phyloP scores from a whole-genome alignment of 1,140 invertebrate genomes.

The Maconellicoccus hirsutus region DNA sequence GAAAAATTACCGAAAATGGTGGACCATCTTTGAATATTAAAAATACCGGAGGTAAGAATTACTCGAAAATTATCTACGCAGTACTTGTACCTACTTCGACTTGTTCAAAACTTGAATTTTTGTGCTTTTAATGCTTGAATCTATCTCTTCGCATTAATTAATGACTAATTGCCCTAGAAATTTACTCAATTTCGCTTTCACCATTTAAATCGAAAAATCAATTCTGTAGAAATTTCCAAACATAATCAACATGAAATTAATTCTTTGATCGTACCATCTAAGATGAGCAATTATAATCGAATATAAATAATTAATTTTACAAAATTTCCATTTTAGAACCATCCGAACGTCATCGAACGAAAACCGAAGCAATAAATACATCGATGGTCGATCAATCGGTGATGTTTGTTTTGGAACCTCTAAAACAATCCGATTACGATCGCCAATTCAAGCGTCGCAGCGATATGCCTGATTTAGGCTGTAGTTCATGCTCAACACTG shows the following conservation, averaged over 20 bases:
- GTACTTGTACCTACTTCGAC: neutral
- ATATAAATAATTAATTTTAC: too few relatives aligned
- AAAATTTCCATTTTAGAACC: slow-evolving; percentile 1
- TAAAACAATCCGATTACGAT: neutral
- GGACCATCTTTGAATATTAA: slow-evolving; percentile 28
- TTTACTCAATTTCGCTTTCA: too few relatives aligned
- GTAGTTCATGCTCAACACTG: neutral
- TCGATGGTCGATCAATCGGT: slow-evolving; percentile 12
- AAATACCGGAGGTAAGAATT: slow-evolving; percentile 26
- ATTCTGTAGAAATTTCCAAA: too few relatives aligned
- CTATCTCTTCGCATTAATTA: neutral
- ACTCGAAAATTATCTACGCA: neutral
- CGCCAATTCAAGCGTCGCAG: neutral
- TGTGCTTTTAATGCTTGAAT: neutral
- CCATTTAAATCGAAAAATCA: too few relatives aligned
- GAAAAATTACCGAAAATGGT: slow-evolving; percentile 28
- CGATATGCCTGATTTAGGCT: neutral
- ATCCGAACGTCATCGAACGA: neutral
- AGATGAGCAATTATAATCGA: too few relatives aligned
- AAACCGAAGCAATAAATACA: neutral
- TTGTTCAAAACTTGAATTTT: neutral
- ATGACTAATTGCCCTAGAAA: neutral
- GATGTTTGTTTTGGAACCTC: slow-evolving; percentile 3
- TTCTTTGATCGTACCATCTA: too few relatives aligned
- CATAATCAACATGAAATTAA: too few relatives aligned